These are phyloP conservation scores for Anser cygnoides DNA, from an alignment of 2,113 vertebrate genomes.

Conservation along the genomic window DNA sequence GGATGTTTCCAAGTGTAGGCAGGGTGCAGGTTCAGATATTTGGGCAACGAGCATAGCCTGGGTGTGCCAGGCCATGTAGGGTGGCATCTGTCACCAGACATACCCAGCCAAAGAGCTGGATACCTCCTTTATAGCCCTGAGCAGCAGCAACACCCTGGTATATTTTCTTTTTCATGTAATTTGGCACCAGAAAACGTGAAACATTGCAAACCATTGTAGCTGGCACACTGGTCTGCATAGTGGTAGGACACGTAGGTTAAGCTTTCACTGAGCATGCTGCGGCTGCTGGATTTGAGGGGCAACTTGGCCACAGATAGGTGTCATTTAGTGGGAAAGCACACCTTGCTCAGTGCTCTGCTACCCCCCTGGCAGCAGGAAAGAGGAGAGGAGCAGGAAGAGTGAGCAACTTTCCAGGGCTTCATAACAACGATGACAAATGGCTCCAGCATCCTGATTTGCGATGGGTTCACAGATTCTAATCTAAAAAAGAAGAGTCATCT, in stretches of 20 bases:
- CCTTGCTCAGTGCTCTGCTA: background rate
- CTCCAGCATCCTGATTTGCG: background rate
- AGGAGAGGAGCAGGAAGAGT: background rate
- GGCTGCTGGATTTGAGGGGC: background rate
- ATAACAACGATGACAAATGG: background rate
- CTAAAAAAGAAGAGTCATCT: background rate
- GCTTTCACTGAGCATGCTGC: background rate
- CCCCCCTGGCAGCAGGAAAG: background rate
- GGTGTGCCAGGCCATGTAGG: background rate
- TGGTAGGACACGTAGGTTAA: background rate
- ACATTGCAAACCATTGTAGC: fast-evolving
- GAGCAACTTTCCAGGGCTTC: background rate
- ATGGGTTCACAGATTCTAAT: constrained; percentile 1
- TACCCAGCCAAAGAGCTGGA: background rate
- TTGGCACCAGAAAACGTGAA: background rate
- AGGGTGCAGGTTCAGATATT: background rate
- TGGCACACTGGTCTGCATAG: fast-evolving
- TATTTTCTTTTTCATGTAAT: background rate
- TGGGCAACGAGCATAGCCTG: background rate
- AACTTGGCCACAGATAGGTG: background rate
- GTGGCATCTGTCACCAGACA: background rate
- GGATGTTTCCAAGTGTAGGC: background rate
- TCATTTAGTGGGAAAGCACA: background rate
- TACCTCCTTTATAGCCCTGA: background rate
- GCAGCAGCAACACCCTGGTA: background rate